phyloP scores from a whole-genome alignment of 1,140 invertebrate species.

The Macrocentrus cingulum region DNA sequence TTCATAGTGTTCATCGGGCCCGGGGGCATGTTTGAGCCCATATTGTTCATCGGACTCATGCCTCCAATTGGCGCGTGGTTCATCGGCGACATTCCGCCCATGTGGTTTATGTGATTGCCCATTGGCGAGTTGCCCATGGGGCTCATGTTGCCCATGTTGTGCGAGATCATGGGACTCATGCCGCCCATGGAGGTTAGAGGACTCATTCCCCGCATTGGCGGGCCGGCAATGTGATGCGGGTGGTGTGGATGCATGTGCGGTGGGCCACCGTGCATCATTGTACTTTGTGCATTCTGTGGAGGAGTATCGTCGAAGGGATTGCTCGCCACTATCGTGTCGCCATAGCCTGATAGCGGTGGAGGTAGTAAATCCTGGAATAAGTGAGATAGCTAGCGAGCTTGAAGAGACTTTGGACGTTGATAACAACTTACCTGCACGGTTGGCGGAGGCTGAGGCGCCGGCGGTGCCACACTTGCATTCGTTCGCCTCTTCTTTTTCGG shows the following conservation, averaged over 20 bases:
- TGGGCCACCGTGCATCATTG: conserved; percentile 66
- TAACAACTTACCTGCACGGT: conserved; percentile 50
- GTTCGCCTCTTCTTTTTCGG: conserved; percentile 68
- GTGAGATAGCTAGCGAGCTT: background rate
- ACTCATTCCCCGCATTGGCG: conserved; percentile 62
- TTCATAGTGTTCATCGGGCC: conserved; percentile 60
- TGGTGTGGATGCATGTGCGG: conserved; percentile 59
- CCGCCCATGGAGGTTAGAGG: conserved; percentile 66
- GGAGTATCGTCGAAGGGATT: conserved; percentile 95
- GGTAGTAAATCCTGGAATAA: conserved; percentile 74
- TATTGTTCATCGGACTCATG: conserved; percentile 69
- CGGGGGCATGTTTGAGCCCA: conserved; percentile 65
- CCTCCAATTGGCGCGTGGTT: conserved; percentile 66
- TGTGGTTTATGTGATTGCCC: conserved; percentile 66
- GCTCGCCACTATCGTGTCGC: conserved; percentile 90
- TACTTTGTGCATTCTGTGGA: conserved; percentile 62
- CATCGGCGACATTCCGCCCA: conserved; percentile 62
- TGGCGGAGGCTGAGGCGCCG: conserved; percentile 58
- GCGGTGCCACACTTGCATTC: conserved; percentile 55
- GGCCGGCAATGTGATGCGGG: conserved; percentile 68
- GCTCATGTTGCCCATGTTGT: conserved; percentile 56
- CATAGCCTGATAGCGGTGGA: conserved; percentile 81
- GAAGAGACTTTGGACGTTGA: conserved; percentile 21
- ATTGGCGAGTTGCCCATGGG: conserved; percentile 54
- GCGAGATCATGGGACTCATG: conserved; percentile 69